These are phyloP conservation scores for Gobio occitaniae DNA, from an alignment of 2,797 vertebrate genomes.

Conservation along the genomic window DNA sequence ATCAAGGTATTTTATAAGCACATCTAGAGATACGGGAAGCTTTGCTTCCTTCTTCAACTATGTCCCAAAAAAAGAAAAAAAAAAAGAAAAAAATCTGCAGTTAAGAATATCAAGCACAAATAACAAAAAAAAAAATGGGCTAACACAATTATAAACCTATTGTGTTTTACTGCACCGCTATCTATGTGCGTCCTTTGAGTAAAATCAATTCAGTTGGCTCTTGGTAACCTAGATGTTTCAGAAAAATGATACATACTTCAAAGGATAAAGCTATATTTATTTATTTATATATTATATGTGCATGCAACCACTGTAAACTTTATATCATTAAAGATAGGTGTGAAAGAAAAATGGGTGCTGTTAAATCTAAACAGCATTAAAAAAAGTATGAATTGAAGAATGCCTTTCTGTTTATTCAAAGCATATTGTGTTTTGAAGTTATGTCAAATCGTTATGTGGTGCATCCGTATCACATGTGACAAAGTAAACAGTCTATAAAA, in stretches of 20 bases:
- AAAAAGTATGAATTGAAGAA: slow-evolving; percentile 7
- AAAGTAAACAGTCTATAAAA: neutral
- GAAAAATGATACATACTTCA: slow-evolving; percentile 41
- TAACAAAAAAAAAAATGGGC: neutral
- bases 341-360: slow-evolving; percentile 17
- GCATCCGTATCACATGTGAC: neutral
- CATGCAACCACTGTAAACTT: neutral
- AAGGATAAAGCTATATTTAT: slow-evolving; percentile 18
- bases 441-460: neutral
- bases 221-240: slow-evolving; percentile 39
- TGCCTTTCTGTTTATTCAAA: slow-evolving; percentile 12
- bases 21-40: neutral
- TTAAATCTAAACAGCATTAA: slow-evolving; percentile 14
- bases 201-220: slow-evolving; percentile 45
- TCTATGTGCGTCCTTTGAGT: slow-evolving; percentile 13
- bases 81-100: neutral
- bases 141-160: slow-evolving; percentile 24
- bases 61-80: slow-evolving; percentile 9
- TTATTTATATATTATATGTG: slow-evolving; percentile 13
- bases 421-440: slow-evolving; percentile 2
- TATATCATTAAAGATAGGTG: slow-evolving; percentile 32
- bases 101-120: neutral
- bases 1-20: slow-evolving; percentile 17
- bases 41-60: slow-evolving; percentile 31
- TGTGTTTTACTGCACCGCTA: slow-evolving; percentile 3